Conservation (phyloP, 2,888 invertebrate species). For the Eupithecia centaureata region DNA sequence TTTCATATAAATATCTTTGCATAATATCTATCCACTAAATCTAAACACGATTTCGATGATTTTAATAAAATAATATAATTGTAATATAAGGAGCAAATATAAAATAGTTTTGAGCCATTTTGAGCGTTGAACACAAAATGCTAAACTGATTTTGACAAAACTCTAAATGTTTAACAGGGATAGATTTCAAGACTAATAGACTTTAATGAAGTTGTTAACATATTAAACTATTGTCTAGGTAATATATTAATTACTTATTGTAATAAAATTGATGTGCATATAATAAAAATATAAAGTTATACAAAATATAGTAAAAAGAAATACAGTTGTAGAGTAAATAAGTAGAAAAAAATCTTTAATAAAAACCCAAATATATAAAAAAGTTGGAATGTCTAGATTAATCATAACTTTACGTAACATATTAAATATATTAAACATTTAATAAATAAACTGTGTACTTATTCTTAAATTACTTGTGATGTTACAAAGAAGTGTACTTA, state of each 20-base stretch:
- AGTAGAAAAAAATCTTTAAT: constrained; percentile 18
- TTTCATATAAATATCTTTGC: constrained; percentile 48
- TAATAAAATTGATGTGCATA: constrained; percentile 9
- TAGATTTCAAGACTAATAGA: constrained; percentile 30
- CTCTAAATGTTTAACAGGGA: constrained; percentile 35
- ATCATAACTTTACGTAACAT: constrained; percentile 17
- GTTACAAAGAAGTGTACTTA: constrained; percentile 1
- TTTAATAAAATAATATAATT: constrained; percentile 29
- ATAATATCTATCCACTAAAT: constrained; percentile 43
- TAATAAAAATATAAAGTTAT: constrained; percentile 14
- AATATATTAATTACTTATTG: constrained; percentile 11
- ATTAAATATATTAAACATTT: constrained; percentile 5
- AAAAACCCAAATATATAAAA: constrained; percentile 27
- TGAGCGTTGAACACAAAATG: constrained; percentile 48
- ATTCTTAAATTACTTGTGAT: constrained; percentile 18
- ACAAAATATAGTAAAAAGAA: constrained; percentile 24
- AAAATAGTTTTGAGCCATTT: constrained; percentile 48
- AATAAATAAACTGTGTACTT: not conserved
- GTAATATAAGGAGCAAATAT: constrained; percentile 11
- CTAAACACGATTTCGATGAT: constrained; percentile 49
- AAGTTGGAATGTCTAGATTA: constrained; percentile 39
- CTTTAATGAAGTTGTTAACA: constrained; percentile 46
- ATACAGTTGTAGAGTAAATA: constrained; percentile 8
- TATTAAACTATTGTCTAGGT: constrained; percentile 21
- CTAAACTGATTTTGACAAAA: constrained; percentile 35